Base-by-base conservation (phyloP, 2,113 vertebrate species). In the Cervus canadensis region DNA sequence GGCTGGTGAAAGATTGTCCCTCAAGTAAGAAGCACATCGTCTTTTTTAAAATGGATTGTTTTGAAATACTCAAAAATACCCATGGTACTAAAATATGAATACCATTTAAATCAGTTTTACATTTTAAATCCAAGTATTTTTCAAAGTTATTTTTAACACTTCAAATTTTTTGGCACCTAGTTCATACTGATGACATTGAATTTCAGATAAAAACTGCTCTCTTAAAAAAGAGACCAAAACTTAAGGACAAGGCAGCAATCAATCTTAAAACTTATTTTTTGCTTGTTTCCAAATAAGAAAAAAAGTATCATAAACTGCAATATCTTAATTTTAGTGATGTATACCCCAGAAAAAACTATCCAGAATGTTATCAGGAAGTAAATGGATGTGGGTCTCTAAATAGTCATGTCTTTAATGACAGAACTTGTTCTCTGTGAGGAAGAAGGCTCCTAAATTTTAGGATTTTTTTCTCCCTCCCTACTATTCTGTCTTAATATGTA, bases 131-230 rank as follows among this genome's bases (percentile, higher is more conserved):
- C 33, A 86, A 9, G 4, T 76, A 86, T 76, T 85, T 89, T 87
- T 96, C 52, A 96, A 78, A 92, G 76, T 57, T 85, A 88, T 94
- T 94, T 93, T 94, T 86, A 76, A 87, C 30, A 62, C 33, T 93
- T 93, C 60, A 78, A 84, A 87, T 8, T 5, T 83, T 89, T 95
- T 78, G 60, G 15, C 57, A 94, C 52, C 91, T 82, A 76, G 30
- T 89, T 95, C 78, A 87, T 79, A 92, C 23, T 89, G 36, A 36
- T 50, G 11, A 52, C 52, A 94, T 59, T 92, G 56, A 76, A 50
- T 92, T 56, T 94, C n/a, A 60, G 21, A 30, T 81, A 48, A 64
- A 90, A 96, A 93, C 43, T 43, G 17, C 85, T 83, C 62, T 50
- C 8, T 62, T 64, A 43, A 40, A 89, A 79, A 83, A 76, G 33